Base-by-base conservation (phyloP, 2,888 invertebrate genomes). In the Prionchulus punctatus region DNA sequence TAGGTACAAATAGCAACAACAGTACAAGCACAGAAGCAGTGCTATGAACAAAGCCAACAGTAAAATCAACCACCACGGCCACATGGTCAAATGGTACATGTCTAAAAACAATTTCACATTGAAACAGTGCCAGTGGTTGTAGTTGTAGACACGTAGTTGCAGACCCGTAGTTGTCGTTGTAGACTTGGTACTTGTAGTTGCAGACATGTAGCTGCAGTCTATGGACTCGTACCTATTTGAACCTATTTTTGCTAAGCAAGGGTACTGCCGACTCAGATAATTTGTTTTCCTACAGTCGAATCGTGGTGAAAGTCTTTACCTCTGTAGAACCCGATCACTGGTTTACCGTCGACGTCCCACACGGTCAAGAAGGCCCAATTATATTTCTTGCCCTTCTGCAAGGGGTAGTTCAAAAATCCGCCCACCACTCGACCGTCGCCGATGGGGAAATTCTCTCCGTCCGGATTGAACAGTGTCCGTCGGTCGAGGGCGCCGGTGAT, bases 321-420 rank as follows among this genome's bases (percentile, higher is more conserved):
- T 49, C 30, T 26, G 50, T 69, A 58, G 48, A 68, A 58, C n/a
- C 66, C 69, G 53, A 65, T 61, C 12, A 69, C 61, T 27, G 68
- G 68, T 48, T 64, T 26, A 61, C 60, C 65, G 55, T 63, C 63
- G 30, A 70, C 58, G 56, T 63, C 64, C 69, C 69, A 69, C 47
- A 63, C 61, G 25, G 67, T 66, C 59, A 67, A 65, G 47, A 67
- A 60, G 0, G 62, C 69, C 61, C 70, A 69, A 60, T 67, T 67
- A 62, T 70, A 69, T 54, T 65, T 67, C 57, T 65, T 65, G 53
- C 66, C 68, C 60, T 66, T 67, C 25, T 58, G 60, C 53, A 70
- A 57, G 30, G 70, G 70, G 57, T 70, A 70, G 61, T 70, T 70
- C 54, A 70, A 58, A 55, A 67, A 70, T 27, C 70, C 70, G 4